Conservation (phyloP, 2,888 invertebrate genomes). For the Dynastes maya region DNA sequence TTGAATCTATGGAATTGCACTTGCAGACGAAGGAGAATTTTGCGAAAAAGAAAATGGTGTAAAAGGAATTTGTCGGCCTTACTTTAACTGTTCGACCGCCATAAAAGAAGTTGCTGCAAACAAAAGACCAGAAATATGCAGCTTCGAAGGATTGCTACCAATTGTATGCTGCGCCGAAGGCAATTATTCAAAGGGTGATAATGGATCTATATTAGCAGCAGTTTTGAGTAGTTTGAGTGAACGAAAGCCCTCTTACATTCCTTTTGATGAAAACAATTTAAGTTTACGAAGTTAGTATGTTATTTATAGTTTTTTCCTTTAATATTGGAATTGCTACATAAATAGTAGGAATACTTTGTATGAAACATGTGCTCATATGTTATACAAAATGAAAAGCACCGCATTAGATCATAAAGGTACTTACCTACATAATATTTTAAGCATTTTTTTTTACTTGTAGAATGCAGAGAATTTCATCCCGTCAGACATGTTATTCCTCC, state of each 20-base stretch:
- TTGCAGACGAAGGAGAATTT: conserved; percentile 6
- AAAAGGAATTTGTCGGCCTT: conserved; percentile 39
- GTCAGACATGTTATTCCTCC: not conserved
- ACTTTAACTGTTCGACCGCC: conserved; percentile 43
- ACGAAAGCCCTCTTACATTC: too few relatives aligned
- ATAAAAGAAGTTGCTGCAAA: conserved; percentile 29
- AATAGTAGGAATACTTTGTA: too few relatives aligned
- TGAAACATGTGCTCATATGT: too few relatives aligned
- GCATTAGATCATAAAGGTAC: too few relatives aligned
- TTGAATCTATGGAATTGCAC: not conserved
- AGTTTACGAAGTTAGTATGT: conserved; percentile 1
- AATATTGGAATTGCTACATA: not conserved
- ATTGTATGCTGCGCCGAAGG: conserved; percentile 52
- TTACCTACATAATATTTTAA: not conserved
- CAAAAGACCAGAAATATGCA: conserved; percentile 43
- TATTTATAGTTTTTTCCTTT: not conserved
- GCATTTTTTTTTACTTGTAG: not conserved
- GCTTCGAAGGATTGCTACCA: conserved; percentile 42
- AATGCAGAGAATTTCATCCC: not conserved
- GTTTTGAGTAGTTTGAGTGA: too few relatives aligned
- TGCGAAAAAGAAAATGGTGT: not conserved
- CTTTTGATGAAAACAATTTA: conserved; percentile 10
- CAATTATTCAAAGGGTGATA: too few relatives aligned
- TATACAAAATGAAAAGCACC: too few relatives aligned
- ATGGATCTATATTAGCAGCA: too few relatives aligned